A percentile compares a stretch with the other conserved stretches of the same genome.
Conservation (phyloP, 2,113 vertebrate species). For the Oenanthe melanoleuca region DNA sequence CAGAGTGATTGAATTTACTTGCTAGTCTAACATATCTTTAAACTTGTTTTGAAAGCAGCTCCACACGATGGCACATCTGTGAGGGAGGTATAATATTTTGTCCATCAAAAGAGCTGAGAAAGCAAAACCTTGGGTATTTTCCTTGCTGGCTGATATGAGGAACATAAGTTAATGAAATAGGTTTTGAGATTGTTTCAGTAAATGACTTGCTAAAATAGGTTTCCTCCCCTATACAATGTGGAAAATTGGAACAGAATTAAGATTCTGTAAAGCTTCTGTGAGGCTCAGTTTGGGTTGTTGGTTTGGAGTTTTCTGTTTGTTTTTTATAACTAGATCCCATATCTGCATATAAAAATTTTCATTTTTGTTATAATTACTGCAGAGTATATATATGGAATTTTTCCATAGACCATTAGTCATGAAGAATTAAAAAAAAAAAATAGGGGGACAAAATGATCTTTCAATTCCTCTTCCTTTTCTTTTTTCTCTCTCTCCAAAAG, state of each 20-base stretch:
- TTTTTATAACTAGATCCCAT: neutral
- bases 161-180: conserved; percentile 27
- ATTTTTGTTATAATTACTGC: neutral
- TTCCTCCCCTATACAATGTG: neutral
- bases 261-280: neutral
- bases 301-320: no score
- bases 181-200: conserved; percentile 4
- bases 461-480: neutral
- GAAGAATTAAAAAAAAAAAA: neutral
- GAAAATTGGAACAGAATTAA: neutral
- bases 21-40: neutral
- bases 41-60: neutral
- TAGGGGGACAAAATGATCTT: neutral
- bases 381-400: neutral
- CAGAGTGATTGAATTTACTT: neutral
- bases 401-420: neutral
- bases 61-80: neutral
- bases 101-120: neutral
- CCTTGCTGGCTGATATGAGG: neutral
- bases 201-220: neutral
- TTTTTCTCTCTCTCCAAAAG: neutral
- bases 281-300: rapidly evolving
- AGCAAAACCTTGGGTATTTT: conserved; percentile 2
- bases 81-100: conserved; percentile 10
- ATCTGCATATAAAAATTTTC: neutral